These are phyloP conservation scores for Acronicta aceris DNA, from an alignment of 2,888 invertebrate species.

Conservation along the genomic window DNA sequence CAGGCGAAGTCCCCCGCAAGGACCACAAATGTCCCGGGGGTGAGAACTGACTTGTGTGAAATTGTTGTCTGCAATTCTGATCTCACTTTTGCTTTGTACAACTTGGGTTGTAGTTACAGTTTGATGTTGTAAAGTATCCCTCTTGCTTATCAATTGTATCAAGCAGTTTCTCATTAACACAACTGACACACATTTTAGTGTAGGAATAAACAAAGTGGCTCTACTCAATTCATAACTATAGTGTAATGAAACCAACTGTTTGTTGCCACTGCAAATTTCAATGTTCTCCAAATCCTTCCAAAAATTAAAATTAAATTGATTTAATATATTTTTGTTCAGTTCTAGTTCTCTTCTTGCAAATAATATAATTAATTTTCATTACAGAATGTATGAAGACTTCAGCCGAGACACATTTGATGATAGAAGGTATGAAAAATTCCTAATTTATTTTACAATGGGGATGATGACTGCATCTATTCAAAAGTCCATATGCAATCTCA, in stretches of 20 bases:
- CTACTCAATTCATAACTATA: not conserved
- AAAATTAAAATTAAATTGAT: no score
- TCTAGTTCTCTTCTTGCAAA: constrained; percentile 4
- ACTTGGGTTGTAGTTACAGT: constrained; percentile 11
- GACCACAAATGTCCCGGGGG: constrained; percentile 88
- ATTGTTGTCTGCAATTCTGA: constrained; percentile 41
- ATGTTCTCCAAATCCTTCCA: no score
- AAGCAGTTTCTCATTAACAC: constrained; percentile 28
- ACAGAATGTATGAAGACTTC: constrained; percentile 95
- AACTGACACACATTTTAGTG: constrained; percentile 34
- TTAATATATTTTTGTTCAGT: no score
- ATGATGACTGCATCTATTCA: no score
- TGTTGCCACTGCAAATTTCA: no score
- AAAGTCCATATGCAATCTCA: no score
- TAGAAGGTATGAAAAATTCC: constrained; percentile 90
- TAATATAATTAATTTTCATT: constrained; percentile 58
- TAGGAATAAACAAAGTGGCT: not conserved
- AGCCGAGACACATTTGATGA: constrained; percentile 96
- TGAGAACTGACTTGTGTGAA: constrained; percentile 67
- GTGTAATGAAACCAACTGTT: not conserved
- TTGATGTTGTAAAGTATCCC: not conserved
- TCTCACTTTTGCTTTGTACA: constrained; percentile 10
- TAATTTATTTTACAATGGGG: not conserved
- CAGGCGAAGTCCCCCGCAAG: constrained; percentile 93
- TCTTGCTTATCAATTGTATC: not conserved